Base-by-base conservation (phyloP, 2,113 vertebrate genomes). In the Lagopus muta region DNA sequence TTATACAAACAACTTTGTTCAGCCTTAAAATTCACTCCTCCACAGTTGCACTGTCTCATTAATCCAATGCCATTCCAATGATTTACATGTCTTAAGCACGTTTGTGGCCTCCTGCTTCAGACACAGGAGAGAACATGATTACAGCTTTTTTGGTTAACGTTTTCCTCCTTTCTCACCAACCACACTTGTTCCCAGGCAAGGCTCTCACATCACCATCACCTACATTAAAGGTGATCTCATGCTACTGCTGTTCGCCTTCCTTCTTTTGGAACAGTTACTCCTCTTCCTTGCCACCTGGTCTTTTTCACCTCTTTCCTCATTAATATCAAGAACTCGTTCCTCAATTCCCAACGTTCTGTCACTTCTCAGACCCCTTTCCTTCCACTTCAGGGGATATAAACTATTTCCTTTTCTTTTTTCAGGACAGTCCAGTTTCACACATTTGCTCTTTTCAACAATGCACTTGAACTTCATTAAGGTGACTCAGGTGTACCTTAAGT, bases 41-140 rank as follows among this genome's bases (percentile, higher is more conserved):
- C 1, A 2, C 40, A 74, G 69, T 30, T 22, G 14, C 0, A 5
- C 6, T 66, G 34, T 15, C 57, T 55, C 47, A 13, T 38, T 4
- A 48, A 74, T 64, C 36, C 52, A 24, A 10, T 2, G 8, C 21
- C 45, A 36, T 45, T 64, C 43, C 36, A 65, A 73, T 22, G 62
- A 54, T 12, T 80, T 34, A 64, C 36, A 38, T 50, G 17, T 22
- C 22, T 67, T 52, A 88, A 21, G 18, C 7, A 45, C 2, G 5
- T 27, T 73, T 77, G 14, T 69, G 20, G 13, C 38, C 34, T 84
- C 38, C 19, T 34, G 8, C 81, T 90, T 80, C n/a, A 62, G 75
- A 73, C 17, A 66, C 2, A 2, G 11, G 3, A 5, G n/a, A n/a
- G 22, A 5, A 76, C 76, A 73, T 3, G 22, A 75, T 0, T 11